Evolutionary conservation across 1,140 invertebrate genomes (phyloP), one percentile per base, ranked within the genome.

Genomic region (Archegozetes longisetosus): DNA sequence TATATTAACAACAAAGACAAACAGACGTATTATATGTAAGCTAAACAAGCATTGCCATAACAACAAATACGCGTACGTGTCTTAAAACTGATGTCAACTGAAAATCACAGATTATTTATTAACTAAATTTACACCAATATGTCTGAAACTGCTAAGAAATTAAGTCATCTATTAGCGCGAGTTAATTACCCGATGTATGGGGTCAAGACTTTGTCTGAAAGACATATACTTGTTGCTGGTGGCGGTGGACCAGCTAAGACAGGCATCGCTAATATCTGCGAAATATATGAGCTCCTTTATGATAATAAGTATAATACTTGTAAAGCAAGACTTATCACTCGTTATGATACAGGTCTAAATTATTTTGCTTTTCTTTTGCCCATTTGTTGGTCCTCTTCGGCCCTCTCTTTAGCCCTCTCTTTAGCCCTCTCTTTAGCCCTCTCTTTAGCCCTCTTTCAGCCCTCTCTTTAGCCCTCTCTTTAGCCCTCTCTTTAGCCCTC

Each of bases 161-260:
- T 40, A 17, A 40, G 32, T 40, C 32, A 40, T 40, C 64, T 72
- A 54, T 65, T 73, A 58, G 70, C 70, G 59, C 66, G 69, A 60
- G 68, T 92, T 32, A 90, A 93, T 79, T 95, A 93, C 75, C 92
- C 91, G 0, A 75, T 92, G 22, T 98, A 95, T 71, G 83, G 84
- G 1, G 75, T 96, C 24, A 84, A 89, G 72, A 85, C 87, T 74
- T 74, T 98, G 29, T 89, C 87, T 26, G 88, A 84, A 73, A 80
- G 89, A 61, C 90, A 97, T 76, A 82, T 97, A 67, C 73, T 97
- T 51, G 88, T 97, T 28, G 91, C 86, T 63, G 93, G 93, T 49
- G 93, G 93, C 53, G 93, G 93, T 57, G 93, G 93, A 53, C 84
- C 85, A 20, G 84, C 89, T 22, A 95, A 92, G 74, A 96, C 91